A percentile compares a stretch with the other conserved stretches of the same genome.
Conservation (phyloP, 1,140 invertebrate species). For the Hyles vespertilio region DNA sequence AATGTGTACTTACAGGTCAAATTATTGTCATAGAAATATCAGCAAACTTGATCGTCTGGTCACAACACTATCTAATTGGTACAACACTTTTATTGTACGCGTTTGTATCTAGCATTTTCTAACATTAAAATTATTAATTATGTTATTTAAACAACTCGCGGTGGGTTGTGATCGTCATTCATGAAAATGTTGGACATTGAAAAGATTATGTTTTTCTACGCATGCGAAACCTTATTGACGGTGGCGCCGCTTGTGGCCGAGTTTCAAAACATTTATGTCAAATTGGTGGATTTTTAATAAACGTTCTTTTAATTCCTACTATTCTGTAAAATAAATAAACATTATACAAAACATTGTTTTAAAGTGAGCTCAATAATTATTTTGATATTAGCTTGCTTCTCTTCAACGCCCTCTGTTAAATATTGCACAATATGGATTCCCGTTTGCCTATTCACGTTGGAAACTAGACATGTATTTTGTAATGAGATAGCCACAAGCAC, state of each 20-base stretch:
- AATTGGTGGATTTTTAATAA: not conserved
- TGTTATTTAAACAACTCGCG: constrained; percentile 50
- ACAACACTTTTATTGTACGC: constrained; percentile 48
- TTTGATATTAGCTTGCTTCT: no score
- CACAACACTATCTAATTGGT: constrained; percentile 66
- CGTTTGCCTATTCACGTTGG: no score
- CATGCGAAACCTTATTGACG: constrained; percentile 45
- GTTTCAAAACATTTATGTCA: not conserved
- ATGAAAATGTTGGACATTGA: constrained; percentile 58
- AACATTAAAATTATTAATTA: constrained; percentile 59
- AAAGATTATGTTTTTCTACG: constrained; percentile 49
- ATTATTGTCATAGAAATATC: constrained; percentile 56
- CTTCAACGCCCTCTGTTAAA: no score
- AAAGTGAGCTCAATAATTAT: no score
- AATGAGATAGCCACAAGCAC: no score
- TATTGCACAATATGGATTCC: no score
- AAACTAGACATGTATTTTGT: no score
- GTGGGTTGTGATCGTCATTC: constrained; percentile 60
- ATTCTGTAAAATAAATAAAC: no score
- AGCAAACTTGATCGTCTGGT: constrained; percentile 32
- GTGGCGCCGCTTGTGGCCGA: constrained; percentile 33
- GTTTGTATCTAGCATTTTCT: constrained; percentile 61
- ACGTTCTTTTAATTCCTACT: no score
- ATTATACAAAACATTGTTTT: no score
- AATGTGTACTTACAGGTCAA: constrained; percentile 35